Evolutionary conservation across 2,113 vertebrate species (phyloP).

Genomic region (Hucho hucho): DNA sequence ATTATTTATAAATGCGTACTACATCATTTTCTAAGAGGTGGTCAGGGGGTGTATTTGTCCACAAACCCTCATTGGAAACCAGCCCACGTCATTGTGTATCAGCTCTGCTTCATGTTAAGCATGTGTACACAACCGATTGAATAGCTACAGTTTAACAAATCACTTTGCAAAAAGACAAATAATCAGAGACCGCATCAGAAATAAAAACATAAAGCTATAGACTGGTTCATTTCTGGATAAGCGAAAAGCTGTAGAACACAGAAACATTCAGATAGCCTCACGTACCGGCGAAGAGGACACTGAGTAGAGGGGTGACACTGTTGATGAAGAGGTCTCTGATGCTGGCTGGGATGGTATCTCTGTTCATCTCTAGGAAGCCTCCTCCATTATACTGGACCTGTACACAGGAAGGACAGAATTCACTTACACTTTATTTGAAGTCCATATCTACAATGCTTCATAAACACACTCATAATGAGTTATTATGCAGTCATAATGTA

Average conservation of each 20-base stretch:
- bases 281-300: slow-evolving; percentile 73
- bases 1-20: background rate
- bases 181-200: too few relatives aligned
- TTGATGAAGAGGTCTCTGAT: slow-evolving; percentile 72
- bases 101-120: background rate
- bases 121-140: too few relatives aligned
- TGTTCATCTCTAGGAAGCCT: slow-evolving; percentile 79
- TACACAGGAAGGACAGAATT: background rate
- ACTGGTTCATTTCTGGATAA: too few relatives aligned
- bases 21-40: background rate
- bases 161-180: too few relatives aligned
- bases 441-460: too few relatives aligned
- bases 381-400: slow-evolving; percentile 59
- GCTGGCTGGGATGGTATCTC: slow-evolving; percentile 73
- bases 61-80: background rate
- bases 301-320: slow-evolving; percentile 74
- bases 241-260: too few relatives aligned
- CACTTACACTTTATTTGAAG: too few relatives aligned
- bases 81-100: background rate
- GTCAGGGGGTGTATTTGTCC: background rate
- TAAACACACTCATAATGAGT: too few relatives aligned
- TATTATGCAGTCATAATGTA: too few relatives aligned
- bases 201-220: too few relatives aligned
- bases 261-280: too few relatives aligned
- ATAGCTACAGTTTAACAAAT: too few relatives aligned